phyloP scores from a whole-genome alignment of 2,797 vertebrate species.

The Cetoscarus ocellatus region DNA sequence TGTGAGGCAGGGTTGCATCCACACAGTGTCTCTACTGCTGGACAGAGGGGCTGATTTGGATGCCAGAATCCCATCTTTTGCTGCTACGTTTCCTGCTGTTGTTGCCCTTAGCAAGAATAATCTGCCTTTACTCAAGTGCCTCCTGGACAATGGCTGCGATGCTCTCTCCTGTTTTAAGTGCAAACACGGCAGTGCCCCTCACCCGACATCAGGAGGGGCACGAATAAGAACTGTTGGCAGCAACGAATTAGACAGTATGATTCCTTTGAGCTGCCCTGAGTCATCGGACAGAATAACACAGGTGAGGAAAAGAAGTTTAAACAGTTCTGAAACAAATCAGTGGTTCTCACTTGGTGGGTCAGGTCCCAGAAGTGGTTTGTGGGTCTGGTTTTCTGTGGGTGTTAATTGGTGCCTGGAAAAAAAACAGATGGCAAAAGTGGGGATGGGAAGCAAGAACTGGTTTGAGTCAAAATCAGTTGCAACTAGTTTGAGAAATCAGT shows the following conservation, averaged over 20 bases:
- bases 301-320: constrained; percentile 79
- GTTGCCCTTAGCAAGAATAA: constrained; percentile 91
- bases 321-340: no score
- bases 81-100: constrained; percentile 90
- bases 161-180: constrained; percentile 91
- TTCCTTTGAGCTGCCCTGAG: constrained; percentile 62
- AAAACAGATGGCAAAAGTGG: no score
- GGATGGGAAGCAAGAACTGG: no score
- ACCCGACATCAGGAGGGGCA: constrained; percentile 77
- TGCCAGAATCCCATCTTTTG: constrained; percentile 84
- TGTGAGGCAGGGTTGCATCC: constrained; percentile 86
- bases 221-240: constrained; percentile 23
- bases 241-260: constrained; percentile 30
- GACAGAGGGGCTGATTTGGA: constrained; percentile 91
- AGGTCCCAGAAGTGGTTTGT: no score
- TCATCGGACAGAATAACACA: constrained; percentile 55
- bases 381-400: no score
- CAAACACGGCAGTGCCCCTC: constrained; percentile 83
- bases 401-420: no score
- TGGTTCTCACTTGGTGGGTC: no score
- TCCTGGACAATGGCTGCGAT: constrained; percentile 92
- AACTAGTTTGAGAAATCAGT: no score
- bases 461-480: no score
- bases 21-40: constrained; percentile 88
- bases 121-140: constrained; percentile 88